Conservation (phyloP, 2,888 invertebrate genomes). For the Cantharis lateralis region DNA sequence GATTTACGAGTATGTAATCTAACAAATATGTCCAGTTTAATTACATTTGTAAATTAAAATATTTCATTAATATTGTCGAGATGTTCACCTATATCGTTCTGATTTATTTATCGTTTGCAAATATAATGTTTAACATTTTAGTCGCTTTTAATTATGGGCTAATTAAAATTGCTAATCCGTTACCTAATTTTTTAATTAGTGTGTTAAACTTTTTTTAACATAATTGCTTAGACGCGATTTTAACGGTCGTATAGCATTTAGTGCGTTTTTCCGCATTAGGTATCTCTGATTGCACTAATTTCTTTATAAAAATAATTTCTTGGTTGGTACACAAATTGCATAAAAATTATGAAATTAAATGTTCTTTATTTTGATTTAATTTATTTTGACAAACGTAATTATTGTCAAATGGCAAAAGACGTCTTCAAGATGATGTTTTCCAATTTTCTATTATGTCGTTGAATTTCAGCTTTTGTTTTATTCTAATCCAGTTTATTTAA, state of each 20-base stretch:
- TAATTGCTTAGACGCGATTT: neutral
- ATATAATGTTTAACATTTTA: neutral
- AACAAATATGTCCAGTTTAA: neutral
- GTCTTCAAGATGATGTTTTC: too few relatives aligned
- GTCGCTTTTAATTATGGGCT: neutral
- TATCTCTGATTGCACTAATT: neutral
- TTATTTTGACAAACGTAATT: too few relatives aligned
- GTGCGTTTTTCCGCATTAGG: neutral
- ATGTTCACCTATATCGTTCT: neutral
- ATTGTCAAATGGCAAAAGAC: too few relatives aligned
- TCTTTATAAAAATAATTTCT: too few relatives aligned
- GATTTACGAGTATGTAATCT: neutral
- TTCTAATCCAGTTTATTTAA: too few relatives aligned
- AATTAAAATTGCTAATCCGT: neutral
- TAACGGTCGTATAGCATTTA: neutral
- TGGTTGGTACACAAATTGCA: too few relatives aligned
- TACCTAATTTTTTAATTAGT: neutral
- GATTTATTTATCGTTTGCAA: neutral
- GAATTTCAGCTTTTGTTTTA: too few relatives aligned
- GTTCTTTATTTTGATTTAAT: too few relatives aligned
- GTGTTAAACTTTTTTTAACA: neutral
- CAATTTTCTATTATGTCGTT: too few relatives aligned
- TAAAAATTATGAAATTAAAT: too few relatives aligned
- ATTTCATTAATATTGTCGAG: neutral
- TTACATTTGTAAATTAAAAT: neutral